These are phyloP conservation scores for Heliconius sara DNA, from an alignment of 2,888 invertebrate genomes.

Conservation along the genomic window DNA sequence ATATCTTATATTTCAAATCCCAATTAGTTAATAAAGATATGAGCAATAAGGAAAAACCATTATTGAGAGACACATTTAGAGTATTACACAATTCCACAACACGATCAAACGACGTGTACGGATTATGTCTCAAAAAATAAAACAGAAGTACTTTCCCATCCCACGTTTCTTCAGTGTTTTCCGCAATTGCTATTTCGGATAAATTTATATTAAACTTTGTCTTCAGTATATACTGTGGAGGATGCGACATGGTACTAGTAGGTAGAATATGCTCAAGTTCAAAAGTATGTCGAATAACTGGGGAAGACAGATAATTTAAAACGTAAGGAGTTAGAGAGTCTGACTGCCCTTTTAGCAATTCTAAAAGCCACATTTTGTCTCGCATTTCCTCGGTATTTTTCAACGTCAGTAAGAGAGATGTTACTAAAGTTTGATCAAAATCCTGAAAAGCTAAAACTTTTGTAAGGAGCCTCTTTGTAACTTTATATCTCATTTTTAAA, in stretches of 20 bases:
- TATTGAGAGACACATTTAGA: constrained; percentile 68
- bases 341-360: constrained; percentile 66
- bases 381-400: constrained; percentile 56
- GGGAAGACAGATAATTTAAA: constrained; percentile 62
- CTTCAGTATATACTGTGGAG: constrained; percentile 73
- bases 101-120: constrained; percentile 64
- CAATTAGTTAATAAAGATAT: constrained; percentile 72
- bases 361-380: constrained; percentile 62
- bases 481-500: constrained; percentile 54
- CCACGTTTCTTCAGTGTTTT: constrained; percentile 77
- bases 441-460: constrained; percentile 69
- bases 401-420: constrained; percentile 64
- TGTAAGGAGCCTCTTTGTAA: constrained; percentile 61
- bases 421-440: constrained; percentile 70
- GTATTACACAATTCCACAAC: constrained; percentile 69
- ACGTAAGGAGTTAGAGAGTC: constrained; percentile 65
- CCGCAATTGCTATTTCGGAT: constrained; percentile 72
- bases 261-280: constrained; percentile 60
- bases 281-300: constrained; percentile 65
- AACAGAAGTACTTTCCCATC: constrained; percentile 77
- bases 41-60: constrained; percentile 74
- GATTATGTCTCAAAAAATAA: constrained; percentile 71
- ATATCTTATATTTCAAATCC: constrained; percentile 73
- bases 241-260: constrained; percentile 62
- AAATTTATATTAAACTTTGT: constrained; percentile 76